Percentiles rank a stretch among this genome's conserved stretches.
These are phyloP conservation scores for Stegophylla sp. DNA, from an alignment of 2,888 invertebrate species.

Conservation along the genomic window DNA sequence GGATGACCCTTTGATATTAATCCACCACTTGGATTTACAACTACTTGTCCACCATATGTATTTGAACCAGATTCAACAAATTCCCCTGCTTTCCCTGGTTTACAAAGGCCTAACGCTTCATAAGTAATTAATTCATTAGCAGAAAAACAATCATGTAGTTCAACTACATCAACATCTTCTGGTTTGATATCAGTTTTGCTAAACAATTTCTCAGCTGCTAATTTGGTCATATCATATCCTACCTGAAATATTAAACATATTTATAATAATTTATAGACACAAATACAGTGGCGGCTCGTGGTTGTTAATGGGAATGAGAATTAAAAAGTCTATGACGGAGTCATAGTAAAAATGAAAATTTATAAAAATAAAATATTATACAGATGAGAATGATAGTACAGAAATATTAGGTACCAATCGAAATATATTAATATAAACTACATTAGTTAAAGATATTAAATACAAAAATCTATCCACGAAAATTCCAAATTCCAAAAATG, in stretches of 20 bases:
- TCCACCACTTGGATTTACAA: conserved; percentile 99
- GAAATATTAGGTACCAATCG: too few species aligned
- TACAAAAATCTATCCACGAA: too few species aligned
- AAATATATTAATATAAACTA: too few species aligned
- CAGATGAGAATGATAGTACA: too few species aligned
- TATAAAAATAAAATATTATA: too few species aligned
- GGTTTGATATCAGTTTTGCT: conserved; percentile 77
- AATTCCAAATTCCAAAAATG: too few species aligned
- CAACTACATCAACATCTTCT: conserved; percentile 88
- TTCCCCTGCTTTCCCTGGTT: conserved; percentile 86
- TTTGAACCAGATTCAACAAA: conserved; percentile 93
- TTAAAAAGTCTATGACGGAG: too few species aligned
- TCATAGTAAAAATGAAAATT: too few species aligned
- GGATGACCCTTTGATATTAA: conserved; percentile 98
- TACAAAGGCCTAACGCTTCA: conserved; percentile 92
- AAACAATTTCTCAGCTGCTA: conserved; percentile 80
- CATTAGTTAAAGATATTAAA: too few species aligned
- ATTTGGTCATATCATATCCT: conserved; percentile 92
- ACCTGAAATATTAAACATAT: conserved; percentile 66
- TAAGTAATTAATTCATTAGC: conserved; percentile 97
- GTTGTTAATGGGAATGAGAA: too few species aligned
- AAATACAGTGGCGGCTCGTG: too few species aligned
- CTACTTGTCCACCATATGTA: conserved; percentile 95
- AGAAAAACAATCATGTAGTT: conserved; percentile 97
- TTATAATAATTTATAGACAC: not conserved